Evolutionary conservation across 2,888 invertebrate genomes (phyloP), one percentile per base, ranked within the genome.

Genomic region (Copidosoma aretas): DNA sequence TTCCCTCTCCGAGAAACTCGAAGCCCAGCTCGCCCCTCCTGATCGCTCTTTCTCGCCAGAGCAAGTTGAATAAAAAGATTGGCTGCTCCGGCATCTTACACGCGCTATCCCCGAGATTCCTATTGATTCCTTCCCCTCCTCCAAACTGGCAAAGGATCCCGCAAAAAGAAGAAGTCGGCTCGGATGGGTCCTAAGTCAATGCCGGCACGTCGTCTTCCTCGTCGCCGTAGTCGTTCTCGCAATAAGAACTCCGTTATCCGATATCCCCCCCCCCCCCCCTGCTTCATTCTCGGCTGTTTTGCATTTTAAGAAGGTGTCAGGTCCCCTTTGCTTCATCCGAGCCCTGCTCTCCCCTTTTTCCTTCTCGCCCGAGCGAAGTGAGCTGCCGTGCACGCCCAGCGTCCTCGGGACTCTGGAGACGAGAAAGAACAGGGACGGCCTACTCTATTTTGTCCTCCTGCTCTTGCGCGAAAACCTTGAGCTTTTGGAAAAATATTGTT

Each of bases 251-350:
- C 17, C 43, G 43, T 46, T 49, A 54, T 17, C 57, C 54, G 60
- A 58, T 32, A 32, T 32, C 32, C 8, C 8, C 8, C 32, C 67
- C 60, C 51, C 49, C 51, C 56, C 53, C 61, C 32, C 32, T 39
- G 62, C 61, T 65, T 60, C 52, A 60, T 68, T 68, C 76, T 71
- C 66, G 62, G 78, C 78, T 82, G 81, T 82, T 82, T 82, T 82
- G 81, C 82, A 82, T 82, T 81, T 82, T 82, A 81, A 82, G 78
- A 82, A 82, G 82, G 77, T 82, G 79, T 79, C 77, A 77, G 77
- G 77, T 57, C 78, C 76, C 75, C 76, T 78, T 79, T 77, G 75
- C 77, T 75, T 77, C 74, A 77, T 73, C 72, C 75, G 74, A 77
- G 73, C 73, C 60, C 70, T 70, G 41, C 51, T 43, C 43, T 15